A percentile compares a stretch with the other conserved stretches of the same genome.
Evolutionary conservation across 2,797 vertebrate species (phyloP).

Genomic region (Bovichtus diacanthus): DNA sequence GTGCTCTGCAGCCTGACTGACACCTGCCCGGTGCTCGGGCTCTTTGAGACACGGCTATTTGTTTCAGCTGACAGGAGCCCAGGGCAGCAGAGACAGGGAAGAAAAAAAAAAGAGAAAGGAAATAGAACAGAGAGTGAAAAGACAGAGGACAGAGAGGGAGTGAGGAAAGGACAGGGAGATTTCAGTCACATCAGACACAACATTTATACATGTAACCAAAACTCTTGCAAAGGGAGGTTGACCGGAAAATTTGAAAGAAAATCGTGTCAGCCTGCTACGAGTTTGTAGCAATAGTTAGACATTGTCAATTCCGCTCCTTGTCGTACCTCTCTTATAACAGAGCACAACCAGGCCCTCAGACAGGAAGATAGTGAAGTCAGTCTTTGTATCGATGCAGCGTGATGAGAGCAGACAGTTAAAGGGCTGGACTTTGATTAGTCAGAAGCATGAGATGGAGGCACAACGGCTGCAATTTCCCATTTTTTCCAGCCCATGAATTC

Average conservation of each 20-base stretch:
- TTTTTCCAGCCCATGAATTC: slow-evolving; percentile 49
- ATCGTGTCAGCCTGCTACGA: slow-evolving; percentile 10
- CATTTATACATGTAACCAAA: slow-evolving; percentile 9
- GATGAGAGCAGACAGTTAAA: slow-evolving; percentile 70
- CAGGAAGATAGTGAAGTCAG: slow-evolving; percentile 37
- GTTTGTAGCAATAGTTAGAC: background rate
- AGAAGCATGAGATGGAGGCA: slow-evolving; percentile 43
- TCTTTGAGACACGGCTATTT: slow-evolving; percentile 64
- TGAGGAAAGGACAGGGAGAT: background rate
- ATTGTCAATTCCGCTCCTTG: background rate
- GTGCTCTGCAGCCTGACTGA: slow-evolving; percentile 55
- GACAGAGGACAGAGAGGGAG: background rate
- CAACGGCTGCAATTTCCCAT: slow-evolving; percentile 47
- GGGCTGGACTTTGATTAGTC: slow-evolving; percentile 64
- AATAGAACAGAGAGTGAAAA: slow-evolving; percentile 20
- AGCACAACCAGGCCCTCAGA: slow-evolving; percentile 22
- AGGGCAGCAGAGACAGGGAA: slow-evolving; percentile 23
- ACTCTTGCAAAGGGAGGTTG: slow-evolving; percentile 9
- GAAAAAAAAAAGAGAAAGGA: slow-evolving; percentile 2
- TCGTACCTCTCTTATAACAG: background rate
- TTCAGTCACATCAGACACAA: slow-evolving; percentile 11
- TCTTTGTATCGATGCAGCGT: slow-evolving; percentile 44
- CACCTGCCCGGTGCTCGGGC: slow-evolving; percentile 56
- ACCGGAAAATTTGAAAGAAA: slow-evolving; percentile 16
- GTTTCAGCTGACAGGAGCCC: slow-evolving; percentile 67